These are phyloP conservation scores for Lepidurus arcticus DNA, from an alignment of 1,140 invertebrate species.

Conservation along the genomic window DNA sequence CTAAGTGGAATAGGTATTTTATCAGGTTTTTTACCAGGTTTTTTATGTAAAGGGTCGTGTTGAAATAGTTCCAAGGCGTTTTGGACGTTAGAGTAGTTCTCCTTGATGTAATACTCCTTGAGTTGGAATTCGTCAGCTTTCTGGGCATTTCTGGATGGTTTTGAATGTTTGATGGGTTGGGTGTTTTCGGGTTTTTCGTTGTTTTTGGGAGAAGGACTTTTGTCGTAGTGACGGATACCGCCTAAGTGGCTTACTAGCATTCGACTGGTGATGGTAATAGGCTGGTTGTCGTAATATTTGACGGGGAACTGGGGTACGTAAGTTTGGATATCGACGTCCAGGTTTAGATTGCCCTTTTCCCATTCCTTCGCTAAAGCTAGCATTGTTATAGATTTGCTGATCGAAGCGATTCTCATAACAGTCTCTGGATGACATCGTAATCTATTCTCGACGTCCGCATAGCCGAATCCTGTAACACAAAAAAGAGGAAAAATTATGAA, in stretches of 20 bases:
- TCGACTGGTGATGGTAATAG: constrained; percentile 44
- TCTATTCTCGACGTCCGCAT: constrained; percentile 55
- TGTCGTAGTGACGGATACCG: constrained; percentile 54
- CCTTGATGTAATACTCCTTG: constrained; percentile 46
- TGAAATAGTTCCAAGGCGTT: constrained; percentile 55
- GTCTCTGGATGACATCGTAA: constrained; percentile 48
- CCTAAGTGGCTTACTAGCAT: constrained; percentile 51
- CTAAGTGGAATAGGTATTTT: background rate
- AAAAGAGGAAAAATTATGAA: background rate
- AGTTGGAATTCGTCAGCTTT: constrained; percentile 37
- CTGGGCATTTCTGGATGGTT: constrained; percentile 35
- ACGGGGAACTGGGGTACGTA: constrained; percentile 6
- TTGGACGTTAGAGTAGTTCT: constrained; percentile 46
- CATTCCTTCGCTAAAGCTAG: constrained; percentile 50
- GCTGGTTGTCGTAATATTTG: background rate
- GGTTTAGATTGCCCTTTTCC: constrained; percentile 43
- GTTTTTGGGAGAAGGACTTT: constrained; percentile 36
- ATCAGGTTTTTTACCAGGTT: constrained; percentile 49
- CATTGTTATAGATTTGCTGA: constrained; percentile 58
- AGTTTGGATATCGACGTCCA: background rate
- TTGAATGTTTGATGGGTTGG: constrained; percentile 27
- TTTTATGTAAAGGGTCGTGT: constrained; percentile 53
- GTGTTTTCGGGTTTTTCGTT: constrained; percentile 27
- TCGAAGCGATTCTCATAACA: constrained; percentile 59
- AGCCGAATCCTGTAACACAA: constrained; percentile 52